phyloP scores from a whole-genome alignment of 2,113 vertebrate genomes.

The Tyto alba region DNA sequence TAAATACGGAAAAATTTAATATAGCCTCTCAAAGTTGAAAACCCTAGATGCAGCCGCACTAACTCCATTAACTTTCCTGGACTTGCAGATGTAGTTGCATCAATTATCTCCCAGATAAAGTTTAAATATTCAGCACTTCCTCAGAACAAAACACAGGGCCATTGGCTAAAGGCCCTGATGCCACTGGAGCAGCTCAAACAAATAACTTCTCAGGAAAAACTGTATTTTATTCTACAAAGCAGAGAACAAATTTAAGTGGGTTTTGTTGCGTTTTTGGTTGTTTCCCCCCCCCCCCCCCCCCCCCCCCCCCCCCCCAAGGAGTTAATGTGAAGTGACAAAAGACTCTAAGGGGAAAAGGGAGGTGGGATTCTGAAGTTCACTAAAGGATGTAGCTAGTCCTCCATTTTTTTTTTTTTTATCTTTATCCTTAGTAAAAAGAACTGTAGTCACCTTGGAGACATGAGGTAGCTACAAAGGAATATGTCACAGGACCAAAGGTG shows the following conservation, averaged over 20 bases:
- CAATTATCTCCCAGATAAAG: not conserved
- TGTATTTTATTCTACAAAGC: not conserved
- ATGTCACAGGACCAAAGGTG: not conserved
- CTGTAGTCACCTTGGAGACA: not conserved
- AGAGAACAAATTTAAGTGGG: not conserved
- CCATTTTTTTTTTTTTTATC: not conserved
- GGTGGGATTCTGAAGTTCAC: not conserved
- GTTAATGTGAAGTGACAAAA: conserved; percentile 8
- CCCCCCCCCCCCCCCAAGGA: too few species aligned
- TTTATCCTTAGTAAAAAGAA: not conserved
- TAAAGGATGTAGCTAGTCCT: not conserved
- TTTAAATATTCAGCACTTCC: conserved; percentile 3
- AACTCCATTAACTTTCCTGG: not conserved
- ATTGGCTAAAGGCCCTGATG: not conserved
- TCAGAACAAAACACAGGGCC: not conserved
- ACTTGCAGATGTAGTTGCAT: not conserved
- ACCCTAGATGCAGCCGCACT: not conserved
- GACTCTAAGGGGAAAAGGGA: not conserved
- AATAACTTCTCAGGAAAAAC: not conserved
- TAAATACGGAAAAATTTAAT: not conserved
- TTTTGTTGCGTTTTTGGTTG: not conserved
- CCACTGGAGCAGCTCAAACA: not conserved
- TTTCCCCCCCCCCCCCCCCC: not conserved
- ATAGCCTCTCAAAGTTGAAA: not conserved
- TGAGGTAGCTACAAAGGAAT: not conserved